These are phyloP conservation scores for Brassicogethes aeneus DNA, from an alignment of 2,888 invertebrate species.

Conservation along the genomic window DNA sequence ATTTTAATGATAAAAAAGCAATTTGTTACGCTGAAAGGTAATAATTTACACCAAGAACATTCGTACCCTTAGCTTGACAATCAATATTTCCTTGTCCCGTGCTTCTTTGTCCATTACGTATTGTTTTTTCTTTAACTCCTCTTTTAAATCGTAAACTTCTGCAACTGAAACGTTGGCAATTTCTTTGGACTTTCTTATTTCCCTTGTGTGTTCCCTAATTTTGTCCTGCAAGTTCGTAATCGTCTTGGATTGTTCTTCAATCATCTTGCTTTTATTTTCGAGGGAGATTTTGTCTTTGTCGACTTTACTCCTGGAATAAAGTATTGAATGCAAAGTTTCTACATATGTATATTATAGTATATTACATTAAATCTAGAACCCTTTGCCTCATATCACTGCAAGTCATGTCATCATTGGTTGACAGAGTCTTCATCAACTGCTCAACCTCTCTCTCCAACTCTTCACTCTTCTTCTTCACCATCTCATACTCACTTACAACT, in stretches of 20 bases:
- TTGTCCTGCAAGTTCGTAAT: slow-evolving; percentile 18
- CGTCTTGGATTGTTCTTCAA: slow-evolving; percentile 23
- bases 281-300: too few relatives aligned
- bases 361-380: not conserved
- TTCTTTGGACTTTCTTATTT: slow-evolving; percentile 12
- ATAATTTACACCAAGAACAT: too few relatives aligned
- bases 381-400: not conserved
- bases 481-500: not conserved
- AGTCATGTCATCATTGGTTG: not conserved
- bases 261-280: slow-evolving; percentile 18
- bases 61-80: not conserved
- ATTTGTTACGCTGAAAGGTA: too few relatives aligned
- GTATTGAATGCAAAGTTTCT: too few relatives aligned
- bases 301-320: too few relatives aligned
- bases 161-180: slow-evolving; percentile 1
- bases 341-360: too few relatives aligned
- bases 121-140: slow-evolving; percentile 1
- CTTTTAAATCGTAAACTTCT: not conserved
- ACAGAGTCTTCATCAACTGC: not conserved
- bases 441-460: not conserved
- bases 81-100: not conserved
- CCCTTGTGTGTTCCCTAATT: slow-evolving; percentile 19
- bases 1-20: too few relatives aligned
- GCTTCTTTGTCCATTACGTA: not conserved
- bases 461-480: slow-evolving; percentile 5